Percentiles rank a stretch among this genome's conserved stretches.
phyloP scores from a whole-genome alignment of 2,797 vertebrate species.

The Melanotaenia parkinsoni region DNA sequence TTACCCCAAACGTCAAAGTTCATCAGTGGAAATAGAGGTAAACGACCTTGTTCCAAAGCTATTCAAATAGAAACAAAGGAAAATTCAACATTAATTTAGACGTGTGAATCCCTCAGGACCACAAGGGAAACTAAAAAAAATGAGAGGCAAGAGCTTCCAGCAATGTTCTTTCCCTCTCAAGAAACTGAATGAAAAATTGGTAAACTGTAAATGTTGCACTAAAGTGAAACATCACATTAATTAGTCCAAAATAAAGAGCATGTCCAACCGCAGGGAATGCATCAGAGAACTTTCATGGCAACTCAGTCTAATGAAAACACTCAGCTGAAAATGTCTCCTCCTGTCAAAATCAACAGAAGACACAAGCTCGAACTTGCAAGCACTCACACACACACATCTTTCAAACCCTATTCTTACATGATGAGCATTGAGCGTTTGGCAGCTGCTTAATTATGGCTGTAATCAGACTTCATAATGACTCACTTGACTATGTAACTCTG shows the following conservation, averaged over 20 bases:
- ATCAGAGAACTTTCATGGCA: slow-evolving; percentile 44
- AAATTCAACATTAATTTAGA: slow-evolving; percentile 13
- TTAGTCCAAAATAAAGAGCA: slow-evolving; percentile 44
- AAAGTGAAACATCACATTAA: slow-evolving; percentile 61
- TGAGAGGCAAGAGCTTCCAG: background rate
- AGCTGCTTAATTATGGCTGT: slow-evolving; percentile 54
- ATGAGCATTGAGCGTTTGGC: slow-evolving; percentile 55
- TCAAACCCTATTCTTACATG: slow-evolving; percentile 38
- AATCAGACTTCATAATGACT: slow-evolving; percentile 63
- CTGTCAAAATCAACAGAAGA: slow-evolving; percentile 60
- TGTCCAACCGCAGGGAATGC: slow-evolving; percentile 40
- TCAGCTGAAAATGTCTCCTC: slow-evolving; percentile 47
- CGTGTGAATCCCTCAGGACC: slow-evolving; percentile 25
- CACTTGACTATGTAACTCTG: slow-evolving; percentile 43
- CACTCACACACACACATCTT: slow-evolving; percentile 16
- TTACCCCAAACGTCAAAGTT: slow-evolving; percentile 1
- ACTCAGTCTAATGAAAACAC: slow-evolving; percentile 51
- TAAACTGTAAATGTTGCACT: slow-evolving; percentile 39
- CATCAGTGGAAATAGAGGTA: background rate
- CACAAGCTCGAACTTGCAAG: slow-evolving; percentile 27
- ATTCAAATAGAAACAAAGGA: slow-evolving; percentile 12
- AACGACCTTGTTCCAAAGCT: background rate
- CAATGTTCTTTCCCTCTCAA: slow-evolving; percentile 28
- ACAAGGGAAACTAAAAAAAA: slow-evolving; percentile 7
- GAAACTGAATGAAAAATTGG: slow-evolving; percentile 17